phyloP scores from a whole-genome alignment of 1,140 invertebrate species.

The Choristoneura fumiferana region DNA sequence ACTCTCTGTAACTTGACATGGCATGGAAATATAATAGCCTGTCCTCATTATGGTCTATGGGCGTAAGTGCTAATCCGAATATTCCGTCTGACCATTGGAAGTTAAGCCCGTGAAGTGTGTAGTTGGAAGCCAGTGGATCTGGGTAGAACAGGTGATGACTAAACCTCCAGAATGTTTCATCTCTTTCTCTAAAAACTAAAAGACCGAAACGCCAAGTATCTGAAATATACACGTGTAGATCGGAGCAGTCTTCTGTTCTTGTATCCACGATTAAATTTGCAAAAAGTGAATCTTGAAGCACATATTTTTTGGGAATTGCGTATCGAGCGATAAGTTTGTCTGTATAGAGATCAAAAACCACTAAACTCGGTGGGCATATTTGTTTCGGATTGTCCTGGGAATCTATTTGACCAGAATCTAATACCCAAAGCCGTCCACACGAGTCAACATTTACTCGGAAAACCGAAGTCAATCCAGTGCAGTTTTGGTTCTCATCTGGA shows the following conservation, averaged over 20 bases:
- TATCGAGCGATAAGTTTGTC: constrained; percentile 82
- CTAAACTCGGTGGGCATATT: constrained; percentile 86
- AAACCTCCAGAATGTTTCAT: constrained; percentile 84
- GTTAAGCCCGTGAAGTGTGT: constrained; percentile 83
- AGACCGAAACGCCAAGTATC: constrained; percentile 89
- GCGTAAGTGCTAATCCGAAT: constrained; percentile 86
- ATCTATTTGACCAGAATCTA: constrained; percentile 86
- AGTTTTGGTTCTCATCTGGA: constrained; percentile 70
- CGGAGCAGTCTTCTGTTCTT: constrained; percentile 80
- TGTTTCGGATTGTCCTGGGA: constrained; percentile 79
- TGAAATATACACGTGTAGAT: constrained; percentile 84
- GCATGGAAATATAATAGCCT: constrained; percentile 87
- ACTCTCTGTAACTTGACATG: constrained; percentile 88
- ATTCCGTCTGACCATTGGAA: constrained; percentile 91
- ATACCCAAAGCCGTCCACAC: constrained; percentile 86
- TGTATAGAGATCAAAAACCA: constrained; percentile 85
- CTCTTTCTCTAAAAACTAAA: constrained; percentile 83
- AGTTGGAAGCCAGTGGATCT: constrained; percentile 85
- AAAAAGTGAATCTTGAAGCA: constrained; percentile 85
- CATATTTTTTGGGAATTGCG: constrained; percentile 81
- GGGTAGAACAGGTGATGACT: constrained; percentile 87
- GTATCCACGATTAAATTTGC: constrained; percentile 87
- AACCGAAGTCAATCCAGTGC: constrained; percentile 85
- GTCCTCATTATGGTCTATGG: constrained; percentile 78
- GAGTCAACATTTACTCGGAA: constrained; percentile 86